Conservation (phyloP, 2,113 vertebrate species). For the Sebastes schlegelii region DNA sequence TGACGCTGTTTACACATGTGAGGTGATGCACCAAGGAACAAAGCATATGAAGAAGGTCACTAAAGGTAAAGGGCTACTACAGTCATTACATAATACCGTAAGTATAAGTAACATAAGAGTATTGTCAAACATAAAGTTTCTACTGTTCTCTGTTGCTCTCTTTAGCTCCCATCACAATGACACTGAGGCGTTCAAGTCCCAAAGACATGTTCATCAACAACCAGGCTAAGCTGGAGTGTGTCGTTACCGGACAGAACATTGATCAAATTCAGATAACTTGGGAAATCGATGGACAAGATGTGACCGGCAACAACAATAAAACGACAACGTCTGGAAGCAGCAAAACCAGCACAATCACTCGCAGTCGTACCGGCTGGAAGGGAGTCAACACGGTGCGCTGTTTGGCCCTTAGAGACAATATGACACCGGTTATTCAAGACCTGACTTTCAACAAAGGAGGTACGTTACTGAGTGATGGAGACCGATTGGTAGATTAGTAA, state of each 20-base stretch:
- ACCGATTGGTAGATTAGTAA: neutral
- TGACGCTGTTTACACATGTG: slow-evolving; percentile 27
- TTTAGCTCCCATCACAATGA: slow-evolving; percentile 13
- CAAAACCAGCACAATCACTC: slow-evolving; percentile 15
- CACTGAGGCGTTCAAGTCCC: neutral
- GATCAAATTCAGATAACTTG: neutral
- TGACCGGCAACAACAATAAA: fast-evolving
- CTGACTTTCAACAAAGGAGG: slow-evolving; percentile 27
- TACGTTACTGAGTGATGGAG: slow-evolving; percentile 9
- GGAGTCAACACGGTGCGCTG: slow-evolving; percentile 6
- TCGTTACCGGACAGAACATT: slow-evolving; percentile 1
- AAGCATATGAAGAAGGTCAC: neutral
- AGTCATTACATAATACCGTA: neutral
- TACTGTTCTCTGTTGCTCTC: neutral
- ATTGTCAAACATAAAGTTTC: neutral
- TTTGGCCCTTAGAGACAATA: neutral
- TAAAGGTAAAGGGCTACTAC: slow-evolving; percentile 3
- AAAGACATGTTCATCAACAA: slow-evolving; percentile 16
- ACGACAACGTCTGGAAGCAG: fast-evolving
- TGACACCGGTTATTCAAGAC: neutral
- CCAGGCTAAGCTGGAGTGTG: slow-evolving; percentile 14
- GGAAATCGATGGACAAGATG: neutral
- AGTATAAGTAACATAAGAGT: neutral
- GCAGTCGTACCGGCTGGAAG: fast-evolving
- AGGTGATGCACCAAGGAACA: neutral